Evolutionary conservation across 2,797 vertebrate genomes (phyloP).

Genomic region (Urosaurus nigricauda): DNA sequence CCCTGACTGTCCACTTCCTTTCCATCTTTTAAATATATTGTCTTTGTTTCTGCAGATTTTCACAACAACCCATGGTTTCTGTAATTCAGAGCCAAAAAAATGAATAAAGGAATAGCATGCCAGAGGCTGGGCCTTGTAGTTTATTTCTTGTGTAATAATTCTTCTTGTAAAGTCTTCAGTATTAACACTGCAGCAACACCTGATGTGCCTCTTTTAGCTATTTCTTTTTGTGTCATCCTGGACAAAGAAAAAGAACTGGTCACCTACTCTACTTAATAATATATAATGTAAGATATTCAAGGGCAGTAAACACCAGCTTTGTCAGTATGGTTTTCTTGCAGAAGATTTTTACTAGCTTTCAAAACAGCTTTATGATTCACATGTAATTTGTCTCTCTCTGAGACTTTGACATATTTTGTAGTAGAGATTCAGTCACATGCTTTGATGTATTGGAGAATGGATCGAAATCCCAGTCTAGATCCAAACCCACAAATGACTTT

Average conservation of each 20-base stretch:
- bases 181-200: rapidly evolving
- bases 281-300: rapidly evolving
- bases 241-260: rapidly evolving
- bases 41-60: conserved; percentile 66
- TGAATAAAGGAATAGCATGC: conserved; percentile 38
- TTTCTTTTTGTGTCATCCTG: neutral
- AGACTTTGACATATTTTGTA: neutral
- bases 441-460: neutral
- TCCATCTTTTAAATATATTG: conserved; percentile 63
- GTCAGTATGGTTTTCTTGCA: neutral
- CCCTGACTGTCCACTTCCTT: conserved; percentile 58
- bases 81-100: conserved; percentile 48
- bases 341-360: neutral
- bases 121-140: rapidly evolving
- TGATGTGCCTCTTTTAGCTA: rapidly evolving
- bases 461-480: neutral
- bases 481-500: conserved; percentile 5
- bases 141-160: neutral
- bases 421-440: neutral
- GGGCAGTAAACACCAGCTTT: rapidly evolving
- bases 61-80: conserved; percentile 51
- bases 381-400: conserved; percentile 4
- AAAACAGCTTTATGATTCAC: neutral
- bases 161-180: neutral
- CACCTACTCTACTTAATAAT: rapidly evolving